Evolutionary conservation across 2,113 vertebrate genomes (phyloP).

Genomic region (Seriola aureovittata): DNA sequence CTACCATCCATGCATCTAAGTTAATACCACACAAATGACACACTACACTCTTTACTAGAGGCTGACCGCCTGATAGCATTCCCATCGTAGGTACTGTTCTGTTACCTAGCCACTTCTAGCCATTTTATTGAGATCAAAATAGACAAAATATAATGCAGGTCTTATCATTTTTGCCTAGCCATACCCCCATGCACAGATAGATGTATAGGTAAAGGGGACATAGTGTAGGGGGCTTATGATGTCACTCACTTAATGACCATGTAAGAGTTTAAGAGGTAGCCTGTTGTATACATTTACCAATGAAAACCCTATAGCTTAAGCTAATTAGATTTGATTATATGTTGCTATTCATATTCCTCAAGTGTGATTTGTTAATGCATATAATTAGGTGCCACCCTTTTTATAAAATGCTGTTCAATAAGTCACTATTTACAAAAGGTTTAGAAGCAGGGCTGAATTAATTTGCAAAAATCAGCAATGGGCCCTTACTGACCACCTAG

Average conservation of each 20-base stretch:
- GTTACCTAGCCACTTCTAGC: background rate
- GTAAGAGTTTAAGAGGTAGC: background rate
- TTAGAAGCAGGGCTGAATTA: background rate
- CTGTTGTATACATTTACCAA: background rate
- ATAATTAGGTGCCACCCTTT: slow-evolving; percentile 4
- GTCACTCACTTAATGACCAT: background rate
- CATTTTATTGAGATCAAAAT: background rate
- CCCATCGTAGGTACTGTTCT: background rate
- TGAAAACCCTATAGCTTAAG: background rate
- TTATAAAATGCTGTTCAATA: background rate
- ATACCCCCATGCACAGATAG: background rate
- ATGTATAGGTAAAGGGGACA: background rate
- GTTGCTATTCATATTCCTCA: background rate
- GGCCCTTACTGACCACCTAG: background rate
- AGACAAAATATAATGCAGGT: background rate
- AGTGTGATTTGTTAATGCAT: background rate
- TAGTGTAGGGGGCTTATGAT: background rate
- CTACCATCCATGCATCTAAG: background rate
- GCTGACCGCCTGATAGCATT: background rate
- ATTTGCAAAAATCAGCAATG: background rate
- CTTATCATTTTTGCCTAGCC: background rate
- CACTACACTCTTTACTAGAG: background rate
- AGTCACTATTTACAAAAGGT: background rate
- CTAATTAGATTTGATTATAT: background rate
- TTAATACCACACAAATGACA: background rate